Conservation (phyloP, 2,113 vertebrate genomes). For the Phylloscopus trochiloides region DNA sequence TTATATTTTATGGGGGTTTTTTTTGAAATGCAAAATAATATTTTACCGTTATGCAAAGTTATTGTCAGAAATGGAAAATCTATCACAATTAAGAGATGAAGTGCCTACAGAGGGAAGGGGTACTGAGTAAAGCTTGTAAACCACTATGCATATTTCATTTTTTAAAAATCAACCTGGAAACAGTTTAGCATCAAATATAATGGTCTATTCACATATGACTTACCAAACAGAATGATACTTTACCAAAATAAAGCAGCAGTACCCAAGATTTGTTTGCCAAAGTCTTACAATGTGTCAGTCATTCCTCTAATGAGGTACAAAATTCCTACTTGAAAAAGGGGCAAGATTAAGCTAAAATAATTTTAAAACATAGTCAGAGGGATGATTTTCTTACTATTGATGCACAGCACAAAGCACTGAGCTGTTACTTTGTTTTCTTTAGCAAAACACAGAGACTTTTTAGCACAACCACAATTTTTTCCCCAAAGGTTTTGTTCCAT, state of each 20-base stretch:
- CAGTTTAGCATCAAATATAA: neutral
- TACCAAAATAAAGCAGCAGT: neutral
- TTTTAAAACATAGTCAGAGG: neutral
- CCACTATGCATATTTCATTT: neutral
- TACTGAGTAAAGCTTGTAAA: neutral
- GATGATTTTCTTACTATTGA: neutral
- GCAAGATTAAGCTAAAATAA: neutral
- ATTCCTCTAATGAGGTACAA: neutral
- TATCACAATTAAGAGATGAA: neutral
- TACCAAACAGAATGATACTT: neutral
- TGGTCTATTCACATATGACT: neutral
- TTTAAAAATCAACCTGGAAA: neutral
- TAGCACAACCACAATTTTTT: neutral
- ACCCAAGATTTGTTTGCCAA: neutral
- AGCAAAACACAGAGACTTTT: neutral
- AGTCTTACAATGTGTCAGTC: neutral
- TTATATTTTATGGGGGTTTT: neutral
- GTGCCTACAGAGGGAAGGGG: neutral
- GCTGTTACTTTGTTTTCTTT: neutral
- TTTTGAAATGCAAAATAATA: neutral
- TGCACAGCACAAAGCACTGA: neutral
- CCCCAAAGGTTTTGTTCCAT: rapidly evolving
- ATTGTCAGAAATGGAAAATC: neutral
- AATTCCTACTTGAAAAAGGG: neutral
- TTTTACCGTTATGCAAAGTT: neutral